Base-by-base conservation (phyloP, 2,888 invertebrate species). In the Cremastinae sp. region DNA sequence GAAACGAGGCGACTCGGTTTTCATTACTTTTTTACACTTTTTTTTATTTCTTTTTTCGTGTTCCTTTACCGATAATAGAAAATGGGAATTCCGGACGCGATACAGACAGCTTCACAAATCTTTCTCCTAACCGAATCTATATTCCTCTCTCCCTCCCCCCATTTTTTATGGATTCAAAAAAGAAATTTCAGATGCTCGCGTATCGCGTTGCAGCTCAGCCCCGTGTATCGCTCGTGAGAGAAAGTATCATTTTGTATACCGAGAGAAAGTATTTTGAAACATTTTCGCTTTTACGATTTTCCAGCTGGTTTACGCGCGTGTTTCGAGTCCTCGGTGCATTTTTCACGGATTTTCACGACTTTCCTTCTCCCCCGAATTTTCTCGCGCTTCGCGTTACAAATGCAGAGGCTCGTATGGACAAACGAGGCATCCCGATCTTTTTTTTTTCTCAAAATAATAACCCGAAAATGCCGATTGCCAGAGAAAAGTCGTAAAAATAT, bases 361-460 rank as follows among this genome's bases (percentile, higher is more conserved):
- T 18, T 34, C n/a, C 1, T 16, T 36, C n/a, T n/a, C 38, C 14
- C 18, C 16, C 22, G 36, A 3, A 56, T 18, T 49, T 43, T 41
- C 18, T 38, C 28, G 41, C 14, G 36, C 34, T 18, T 16, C 18
- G 7, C 18, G 20, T 51, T 51, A 49, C 36, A 38, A 38, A 18
- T n/a, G 12, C 9, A 53, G 7, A 45, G 9, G 53, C 9, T 41
- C 49, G 43, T 20, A 36, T 14, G 79, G 80, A 83, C 80, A 84
- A 82, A 85, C 80, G 81, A 84, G 80, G 84, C 82, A 85, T 87
- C 86, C 78, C 86, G 85, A n/a, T n/a, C n/a, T n/a, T n/a, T 28
- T 28, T 28, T 87, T 87, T 87, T 86, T 70, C 84, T 83, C 84
- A 85, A 87, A 76, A 87, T 86, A 86, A 73, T 73, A 85, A 86